A percentile compares a stretch with the other conserved stretches of the same genome.
phyloP scores from a whole-genome alignment of 1,140 invertebrate species.

The Sminthurides bifidus region DNA sequence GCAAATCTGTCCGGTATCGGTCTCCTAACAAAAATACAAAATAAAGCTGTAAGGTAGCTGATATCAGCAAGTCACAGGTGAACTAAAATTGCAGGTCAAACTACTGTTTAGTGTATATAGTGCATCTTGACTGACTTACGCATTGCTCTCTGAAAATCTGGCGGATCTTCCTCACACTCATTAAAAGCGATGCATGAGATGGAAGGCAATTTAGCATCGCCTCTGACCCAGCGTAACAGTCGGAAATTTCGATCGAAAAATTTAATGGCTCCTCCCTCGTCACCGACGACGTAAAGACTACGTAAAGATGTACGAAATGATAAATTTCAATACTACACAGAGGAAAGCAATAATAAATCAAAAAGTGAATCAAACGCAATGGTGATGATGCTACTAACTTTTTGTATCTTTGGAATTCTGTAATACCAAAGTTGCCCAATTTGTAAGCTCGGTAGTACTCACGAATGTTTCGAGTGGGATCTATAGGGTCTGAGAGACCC shows the following conservation, averaged over 20 bases:
- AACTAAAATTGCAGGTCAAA: no score
- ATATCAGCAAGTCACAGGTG: no score
- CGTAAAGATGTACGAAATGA: background rate
- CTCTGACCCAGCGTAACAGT: slow-evolving; percentile 22
- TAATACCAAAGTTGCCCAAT: slow-evolving; percentile 15
- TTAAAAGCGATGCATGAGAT: slow-evolving; percentile 23
- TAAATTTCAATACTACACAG: background rate
- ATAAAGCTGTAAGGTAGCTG: background rate
- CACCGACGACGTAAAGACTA: slow-evolving; percentile 25
- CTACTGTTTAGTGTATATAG: no score
- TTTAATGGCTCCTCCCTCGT: slow-evolving; percentile 18
- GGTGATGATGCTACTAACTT: slow-evolving; percentile 7
- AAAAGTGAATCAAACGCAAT: background rate
- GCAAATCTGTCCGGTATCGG: background rate
- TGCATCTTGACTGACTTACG: slow-evolving; percentile 9
- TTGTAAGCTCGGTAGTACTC: slow-evolving; percentile 21
- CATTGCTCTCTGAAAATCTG: slow-evolving; percentile 17
- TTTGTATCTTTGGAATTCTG: slow-evolving; percentile 14
- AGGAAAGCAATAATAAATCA: background rate
- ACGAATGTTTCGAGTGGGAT: slow-evolving; percentile 20
- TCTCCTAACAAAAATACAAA: background rate
- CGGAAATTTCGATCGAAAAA: slow-evolving; percentile 24
- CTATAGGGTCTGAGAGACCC: slow-evolving; percentile 13
- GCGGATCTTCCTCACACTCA: background rate
- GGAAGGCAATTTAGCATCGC: background rate